Base-by-base conservation (phyloP, 2,113 vertebrate species). In the Raphicerus campestris region DNA sequence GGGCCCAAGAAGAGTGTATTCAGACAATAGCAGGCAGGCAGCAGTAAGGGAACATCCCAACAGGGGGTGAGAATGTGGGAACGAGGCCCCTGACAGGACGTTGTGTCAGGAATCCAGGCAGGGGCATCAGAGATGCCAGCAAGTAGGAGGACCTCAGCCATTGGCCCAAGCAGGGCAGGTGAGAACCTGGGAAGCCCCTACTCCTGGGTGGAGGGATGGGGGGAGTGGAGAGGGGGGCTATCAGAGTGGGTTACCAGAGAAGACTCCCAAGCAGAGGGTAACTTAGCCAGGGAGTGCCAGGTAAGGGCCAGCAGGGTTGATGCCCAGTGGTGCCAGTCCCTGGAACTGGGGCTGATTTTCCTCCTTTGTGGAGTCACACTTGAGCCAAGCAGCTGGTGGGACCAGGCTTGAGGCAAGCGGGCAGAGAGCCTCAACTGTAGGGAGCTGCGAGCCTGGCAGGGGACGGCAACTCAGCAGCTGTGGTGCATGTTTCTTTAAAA, bases 401-500 rank as follows among this genome's bases (percentile, higher is more conserved):
- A 75, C 60, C 53, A 61, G 20, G 28, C 16, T 80, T 63, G 61
- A 82, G 53, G 13, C 4, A 10, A 53, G 49, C 91, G 6, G 11
- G 15, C 22, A 70, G 91, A 94, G 85, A 87, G 28, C 66, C 32
- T 63, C 32, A 80, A 4, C 8, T 30, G 17, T 15, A 28, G 5
- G 35, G 11, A 30, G 22, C 16, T 19, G 8, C 53, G 61, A 49
- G 53, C 17, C 45, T 53, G 4, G n/a, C 28, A 32, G n/a, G 9
- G 39, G 15, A 14, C 4, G 4, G 6, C 32, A 45, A 47, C 28
- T 63, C 70, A 35, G 81, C 7, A 20, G n/a, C 26, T 7, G 19
- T 45, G 26, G 9, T 35, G 10, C 35, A 4, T 39, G 26, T 49
- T 63, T 84, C 53, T 95, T 95, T 80, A 85, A 70, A 93, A 95